phyloP scores from a whole-genome alignment of 2,113 vertebrate species.

The Ammodytes marinus region DNA sequence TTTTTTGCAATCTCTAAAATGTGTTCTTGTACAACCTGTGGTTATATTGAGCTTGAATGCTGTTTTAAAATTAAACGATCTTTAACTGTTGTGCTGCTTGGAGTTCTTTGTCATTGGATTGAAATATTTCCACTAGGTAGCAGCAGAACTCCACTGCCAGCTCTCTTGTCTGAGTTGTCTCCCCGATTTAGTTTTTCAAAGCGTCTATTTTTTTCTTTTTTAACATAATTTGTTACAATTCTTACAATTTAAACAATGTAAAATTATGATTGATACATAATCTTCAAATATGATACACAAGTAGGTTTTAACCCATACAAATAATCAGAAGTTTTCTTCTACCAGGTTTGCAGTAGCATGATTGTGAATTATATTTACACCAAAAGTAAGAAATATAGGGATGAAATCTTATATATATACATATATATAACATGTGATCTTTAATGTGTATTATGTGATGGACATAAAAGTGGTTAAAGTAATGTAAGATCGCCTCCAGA shows the following conservation, averaged over 20 bases:
- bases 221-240: background rate
- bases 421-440: too few species aligned
- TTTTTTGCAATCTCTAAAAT: conserved; percentile 90
- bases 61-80: conserved; percentile 92
- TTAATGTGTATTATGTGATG: too few species aligned
- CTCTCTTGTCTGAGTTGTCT: background rate
- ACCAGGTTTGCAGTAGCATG: too few species aligned
- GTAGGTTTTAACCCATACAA: too few species aligned
- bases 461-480: too few species aligned
- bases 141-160: conserved; percentile 50
- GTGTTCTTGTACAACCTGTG: conserved; percentile 94
- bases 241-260: background rate
- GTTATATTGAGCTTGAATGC: conserved; percentile 94
- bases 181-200: background rate
- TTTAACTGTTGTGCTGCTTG: conserved; percentile 62
- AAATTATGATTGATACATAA: too few species aligned
- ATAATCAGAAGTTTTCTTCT: too few species aligned
- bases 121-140: conserved; percentile 40
- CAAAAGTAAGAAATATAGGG: too few species aligned
- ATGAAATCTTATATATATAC: too few species aligned
- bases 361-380: too few species aligned
- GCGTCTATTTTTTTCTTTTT: background rate
- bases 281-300: too few species aligned
- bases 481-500: too few species aligned
- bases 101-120: background rate